Percentiles rank a stretch among this genome's conserved stretches.
Conservation (phyloP, 2,888 invertebrate species). For the Ophioninae sp. region DNA sequence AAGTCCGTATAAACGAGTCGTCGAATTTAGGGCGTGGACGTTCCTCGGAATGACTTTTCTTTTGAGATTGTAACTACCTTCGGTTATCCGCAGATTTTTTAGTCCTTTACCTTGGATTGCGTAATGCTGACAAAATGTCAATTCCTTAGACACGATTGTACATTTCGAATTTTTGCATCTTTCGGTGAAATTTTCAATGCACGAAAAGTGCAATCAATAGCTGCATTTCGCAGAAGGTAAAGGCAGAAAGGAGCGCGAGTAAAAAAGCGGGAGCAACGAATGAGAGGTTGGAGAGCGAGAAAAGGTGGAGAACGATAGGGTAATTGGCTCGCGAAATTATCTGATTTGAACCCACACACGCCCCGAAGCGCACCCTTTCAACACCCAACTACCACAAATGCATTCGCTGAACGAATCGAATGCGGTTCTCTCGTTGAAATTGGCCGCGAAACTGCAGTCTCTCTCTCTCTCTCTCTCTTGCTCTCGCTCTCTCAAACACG, state of each 20-base stretch:
- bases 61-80: too few relatives aligned
- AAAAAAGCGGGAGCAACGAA: background rate
- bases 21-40: too few relatives aligned
- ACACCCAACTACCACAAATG: constrained; percentile 31
- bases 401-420: constrained; percentile 37
- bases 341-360: constrained; percentile 70
- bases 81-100: too few relatives aligned
- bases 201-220: constrained; percentile 1
- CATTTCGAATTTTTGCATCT: constrained; percentile 1
- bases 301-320: constrained; percentile 63
- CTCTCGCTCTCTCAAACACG: background rate
- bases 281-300: background rate
- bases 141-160: background rate
- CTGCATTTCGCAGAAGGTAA: background rate
- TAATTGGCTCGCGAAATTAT: constrained; percentile 74
- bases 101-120: too few relatives aligned
- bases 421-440: constrained; percentile 37
- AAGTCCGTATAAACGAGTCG: background rate
- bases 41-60: too few relatives aligned
- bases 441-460: constrained; percentile 2
- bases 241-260: background rate
- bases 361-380: constrained; percentile 45
- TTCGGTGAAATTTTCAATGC: constrained; percentile 21
- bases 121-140: background rate
- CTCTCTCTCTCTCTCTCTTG: background rate